Base-by-base conservation (phyloP, 2,113 vertebrate species). In the Vulpes ferrilata region DNA sequence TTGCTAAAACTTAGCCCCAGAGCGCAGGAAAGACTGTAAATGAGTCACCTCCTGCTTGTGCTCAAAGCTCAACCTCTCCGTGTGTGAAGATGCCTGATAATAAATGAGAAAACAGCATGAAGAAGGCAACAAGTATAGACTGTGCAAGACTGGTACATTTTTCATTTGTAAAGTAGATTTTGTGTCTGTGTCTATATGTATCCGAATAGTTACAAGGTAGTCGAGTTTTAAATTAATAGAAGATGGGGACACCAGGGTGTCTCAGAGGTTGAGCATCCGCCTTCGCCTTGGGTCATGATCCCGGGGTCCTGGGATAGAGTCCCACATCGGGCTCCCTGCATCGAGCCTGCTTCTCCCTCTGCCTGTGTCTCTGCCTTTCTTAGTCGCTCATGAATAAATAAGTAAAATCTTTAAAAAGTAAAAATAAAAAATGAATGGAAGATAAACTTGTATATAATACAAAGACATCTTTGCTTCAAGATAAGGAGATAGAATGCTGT, bases 1-100 rank as follows among this genome's bases (percentile, higher is more conserved):
- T 90, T 94, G 16, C 23, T 92, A 89, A 90, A 87, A 94, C 71
- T 81, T 81, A 94, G 25, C 19, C 17, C 23, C 19, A 20, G 30
- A 67, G 17, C 6, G 2, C 5, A 13, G 10, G 7, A 57, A 79
- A 69, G n/a, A 38, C 62, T 43, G 4, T 19, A 71, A 80, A 88
- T 48, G 67, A 73, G 74, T 95, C 64, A n/a, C 35, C 2, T 67
- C 38, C 76, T 55, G 25, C 12, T 48, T 92, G n/a, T 59, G 32
- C 48, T 78, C 27, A 38, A 32, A 92, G 30, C 32, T 93, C 23
- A 85, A 25, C 9, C 5, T 20, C 5, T 20, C 3, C 1, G 2
- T 48, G 6, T 69, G 3, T 53, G 22, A 5, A 57, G 67, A 85
- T 57, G 8, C 3, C 20, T 92, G 65, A 67, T 87, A 30, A 93